Conservation (phyloP, 2,888 invertebrate species). For the Sinotaia quadrata region DNA sequence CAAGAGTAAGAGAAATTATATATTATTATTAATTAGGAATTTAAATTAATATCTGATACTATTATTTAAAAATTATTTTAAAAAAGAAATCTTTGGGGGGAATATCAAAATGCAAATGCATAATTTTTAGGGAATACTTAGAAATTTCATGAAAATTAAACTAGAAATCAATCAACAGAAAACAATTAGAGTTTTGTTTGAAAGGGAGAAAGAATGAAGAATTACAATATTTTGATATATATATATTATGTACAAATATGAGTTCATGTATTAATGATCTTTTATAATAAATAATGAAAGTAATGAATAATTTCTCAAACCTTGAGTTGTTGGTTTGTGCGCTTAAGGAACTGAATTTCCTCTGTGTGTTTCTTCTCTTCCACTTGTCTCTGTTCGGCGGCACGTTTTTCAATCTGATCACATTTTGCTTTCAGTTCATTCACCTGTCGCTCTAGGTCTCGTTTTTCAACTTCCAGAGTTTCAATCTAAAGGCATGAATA, state of each 20-base stretch:
- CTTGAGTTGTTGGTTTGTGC: slow-evolving; percentile 94
- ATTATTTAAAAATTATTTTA: no score
- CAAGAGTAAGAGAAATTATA: no score
- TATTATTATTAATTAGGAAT: no score
- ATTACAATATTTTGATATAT: neutral
- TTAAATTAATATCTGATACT: no score
- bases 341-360: slow-evolving; percentile 91
- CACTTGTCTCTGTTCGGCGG: slow-evolving; percentile 84
- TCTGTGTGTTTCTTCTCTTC: slow-evolving; percentile 94
- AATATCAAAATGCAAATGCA: no score
- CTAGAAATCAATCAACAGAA: no score
- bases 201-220: neutral
- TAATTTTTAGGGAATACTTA: no score
- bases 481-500: slow-evolving; percentile 68
- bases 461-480: slow-evolving; percentile 79
- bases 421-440: slow-evolving; percentile 73
- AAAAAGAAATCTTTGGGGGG: no score
- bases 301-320: slow-evolving; percentile 71
- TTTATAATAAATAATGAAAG: neutral
- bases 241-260: neutral
- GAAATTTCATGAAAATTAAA: no score
- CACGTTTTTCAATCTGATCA: slow-evolving; percentile 73
- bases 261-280: neutral
- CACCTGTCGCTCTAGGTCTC: slow-evolving; percentile 85
- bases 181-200: no score